Percentiles rank a stretch among this genome's conserved stretches.
These are phyloP conservation scores for Misgurnus mizolepis DNA, from an alignment of 2,113 vertebrate genomes.

Conservation along the genomic window DNA sequence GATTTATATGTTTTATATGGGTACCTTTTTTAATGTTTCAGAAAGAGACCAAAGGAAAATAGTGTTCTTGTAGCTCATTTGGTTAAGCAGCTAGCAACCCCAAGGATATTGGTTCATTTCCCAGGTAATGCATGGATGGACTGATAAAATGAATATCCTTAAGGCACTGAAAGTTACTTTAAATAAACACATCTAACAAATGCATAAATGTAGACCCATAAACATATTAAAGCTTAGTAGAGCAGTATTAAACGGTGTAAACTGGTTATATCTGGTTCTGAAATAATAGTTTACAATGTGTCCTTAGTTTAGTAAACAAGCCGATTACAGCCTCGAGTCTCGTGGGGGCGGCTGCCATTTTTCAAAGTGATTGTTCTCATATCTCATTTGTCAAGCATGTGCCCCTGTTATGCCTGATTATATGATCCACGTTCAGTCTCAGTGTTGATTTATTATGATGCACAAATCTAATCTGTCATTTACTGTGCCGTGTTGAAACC, in stretches of 20 bases:
- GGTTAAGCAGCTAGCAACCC: too few species aligned
- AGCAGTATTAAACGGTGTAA: not conserved
- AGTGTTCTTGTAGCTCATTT: too few species aligned
- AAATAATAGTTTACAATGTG: slow-evolving; percentile 1
- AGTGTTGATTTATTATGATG: slow-evolving; percentile 37
- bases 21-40: too few species aligned
- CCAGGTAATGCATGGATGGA: too few species aligned
- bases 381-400: slow-evolving; percentile 25
- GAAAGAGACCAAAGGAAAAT: too few species aligned
- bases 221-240: not conserved
- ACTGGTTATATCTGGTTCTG: slow-evolving; percentile 7
- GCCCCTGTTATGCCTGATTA: slow-evolving; percentile 24
- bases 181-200: too few species aligned
- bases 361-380: slow-evolving; percentile 38
- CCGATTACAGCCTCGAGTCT: slow-evolving; percentile 5
- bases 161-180: too few species aligned
- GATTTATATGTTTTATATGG: too few species aligned
- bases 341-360: slow-evolving; percentile 13
- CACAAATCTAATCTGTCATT: slow-evolving; percentile 24
- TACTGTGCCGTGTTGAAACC: slow-evolving; percentile 23
- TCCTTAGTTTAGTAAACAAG: slow-evolving; percentile 31
- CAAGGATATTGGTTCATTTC: too few species aligned
- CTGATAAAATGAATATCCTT: too few species aligned
- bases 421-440: slow-evolving; percentile 34
- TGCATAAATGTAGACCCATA: not conserved